Evolutionary conservation across 2,113 vertebrate species (phyloP), one percentile per base, ranked within the genome.

Genomic region (Globicephala melas): DNA sequence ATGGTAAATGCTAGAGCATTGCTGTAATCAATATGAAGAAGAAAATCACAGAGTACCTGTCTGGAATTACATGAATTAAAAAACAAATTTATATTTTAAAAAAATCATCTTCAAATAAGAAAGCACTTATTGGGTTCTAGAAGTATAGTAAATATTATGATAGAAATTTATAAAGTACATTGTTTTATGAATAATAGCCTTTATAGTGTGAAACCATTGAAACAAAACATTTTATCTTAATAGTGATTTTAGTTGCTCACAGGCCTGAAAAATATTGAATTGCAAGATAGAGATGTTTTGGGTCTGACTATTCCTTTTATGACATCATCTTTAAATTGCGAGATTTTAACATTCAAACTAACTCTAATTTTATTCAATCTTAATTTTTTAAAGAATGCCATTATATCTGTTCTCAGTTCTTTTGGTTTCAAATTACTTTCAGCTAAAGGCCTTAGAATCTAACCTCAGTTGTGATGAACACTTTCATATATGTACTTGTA

Each of bases 31-130:
- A 15, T 77, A n/a, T 77, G 84, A 96, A 25, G 21, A 92, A 93
- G 55, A 95, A 68, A 96, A 38, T 85, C 67, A 26, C 36, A 89
- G 31, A 82, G 8, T 70, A 85, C 26, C 41, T 94, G 4, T 74
- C 36, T 96, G 38, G 38, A 95, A 93, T 91, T 91, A 15, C 58
- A 79, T 85, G 67, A 87, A 88, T 65, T 95, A 87, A 92, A 88
- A 89, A 67, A 41, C 9, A 84, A 82, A 96, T 14, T 93, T 25
- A 28, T 36, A 68, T 89, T 89, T 20, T 31, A 74, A 92, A 26
- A 93, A 85, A 84, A 36, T 58, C 55, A 62, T 86, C 14, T 63
- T 89, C 44, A 97, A 95, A 68, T 88, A 80, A 74, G 31, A 74
- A 81, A 94, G 31, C 50, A 83, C 41, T 80, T 82, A 89, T 50